Conservation (phyloP, 2,797 vertebrate species). For the Etheostoma nigrum region DNA sequence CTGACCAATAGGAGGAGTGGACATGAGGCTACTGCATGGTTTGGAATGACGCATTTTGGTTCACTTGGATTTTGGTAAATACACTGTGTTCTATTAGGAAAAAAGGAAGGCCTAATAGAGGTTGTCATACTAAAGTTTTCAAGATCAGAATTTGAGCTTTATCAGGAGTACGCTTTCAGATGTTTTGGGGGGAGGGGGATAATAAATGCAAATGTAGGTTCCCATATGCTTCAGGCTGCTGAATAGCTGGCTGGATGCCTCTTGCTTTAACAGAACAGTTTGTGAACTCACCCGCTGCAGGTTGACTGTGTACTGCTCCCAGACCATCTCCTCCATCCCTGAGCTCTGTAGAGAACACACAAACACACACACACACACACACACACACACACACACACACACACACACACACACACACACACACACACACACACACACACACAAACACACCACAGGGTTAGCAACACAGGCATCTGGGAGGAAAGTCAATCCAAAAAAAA, state of each 20-base stretch:
- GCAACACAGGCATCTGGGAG: background rate
- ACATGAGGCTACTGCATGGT: too few relatives aligned
- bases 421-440: conserved; percentile 45
- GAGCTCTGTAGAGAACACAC: conserved; percentile 84
- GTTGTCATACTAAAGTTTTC: too few relatives aligned
- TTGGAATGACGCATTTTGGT: too few relatives aligned
- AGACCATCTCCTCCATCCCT: conserved; percentile 94
- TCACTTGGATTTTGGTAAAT: too few relatives aligned
- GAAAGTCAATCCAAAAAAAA: background rate
- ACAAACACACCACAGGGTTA: background rate
- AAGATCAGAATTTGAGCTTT: background rate
- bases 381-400: conserved; percentile 38
- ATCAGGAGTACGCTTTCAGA: background rate
- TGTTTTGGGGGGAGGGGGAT: background rate
- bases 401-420: conserved; percentile 22
- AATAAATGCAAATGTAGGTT: background rate
- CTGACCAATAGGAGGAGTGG: too few relatives aligned
- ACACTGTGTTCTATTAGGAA: too few relatives aligned
- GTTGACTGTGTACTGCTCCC: conserved; percentile 96
- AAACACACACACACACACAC: conserved; percentile 37
- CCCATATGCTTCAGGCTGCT: background rate
- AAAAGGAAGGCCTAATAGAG: too few relatives aligned
- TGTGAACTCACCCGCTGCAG: conserved; percentile 89
- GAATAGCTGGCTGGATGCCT: background rate
- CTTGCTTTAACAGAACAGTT: background rate